A percentile compares a stretch with the other conserved stretches of the same genome.
Evolutionary conservation across 2,888 invertebrate genomes (phyloP).

Genomic region (Campaea margaritaria): DNA sequence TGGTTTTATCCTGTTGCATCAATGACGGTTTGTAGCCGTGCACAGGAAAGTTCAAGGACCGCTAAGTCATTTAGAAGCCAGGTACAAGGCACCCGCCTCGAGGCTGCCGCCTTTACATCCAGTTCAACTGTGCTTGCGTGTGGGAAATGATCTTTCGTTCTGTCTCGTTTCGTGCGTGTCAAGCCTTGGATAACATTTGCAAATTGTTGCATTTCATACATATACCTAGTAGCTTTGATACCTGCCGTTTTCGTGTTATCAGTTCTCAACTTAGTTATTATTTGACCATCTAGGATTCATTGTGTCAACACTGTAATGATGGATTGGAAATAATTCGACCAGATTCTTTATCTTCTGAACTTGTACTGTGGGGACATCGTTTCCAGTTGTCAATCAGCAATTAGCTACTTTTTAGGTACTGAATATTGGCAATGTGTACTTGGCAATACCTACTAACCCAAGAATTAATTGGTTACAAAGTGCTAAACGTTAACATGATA

Average conservation of each 20-base stretch:
- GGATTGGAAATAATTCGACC: no score
- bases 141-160: slow-evolving; percentile 59
- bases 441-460: no score
- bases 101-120: slow-evolving; percentile 55
- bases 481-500: neutral
- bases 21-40: slow-evolving; percentile 47
- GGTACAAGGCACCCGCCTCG: slow-evolving; percentile 64
- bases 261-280: no score
- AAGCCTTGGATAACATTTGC: slow-evolving; percentile 39
- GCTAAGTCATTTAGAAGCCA: slow-evolving; percentile 68
- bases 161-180: slow-evolving; percentile 48
- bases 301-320: no score
- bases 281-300: no score
- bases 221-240: slow-evolving; percentile 14
- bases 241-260: neutral
- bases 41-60: slow-evolving; percentile 67
- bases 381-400: no score
- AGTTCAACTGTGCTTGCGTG: slow-evolving; percentile 60
- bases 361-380: no score
- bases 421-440: no score
- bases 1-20: slow-evolving; percentile 53
- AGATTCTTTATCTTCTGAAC: no score
- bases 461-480: neutral
- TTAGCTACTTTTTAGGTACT: no score
- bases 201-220: slow-evolving; percentile 28